A percentile compares a stretch with the other conserved stretches of the same genome.
These are phyloP conservation scores for Gryon sp. DNA, from an alignment of 1,140 invertebrate genomes.

Conservation along the genomic window DNA sequence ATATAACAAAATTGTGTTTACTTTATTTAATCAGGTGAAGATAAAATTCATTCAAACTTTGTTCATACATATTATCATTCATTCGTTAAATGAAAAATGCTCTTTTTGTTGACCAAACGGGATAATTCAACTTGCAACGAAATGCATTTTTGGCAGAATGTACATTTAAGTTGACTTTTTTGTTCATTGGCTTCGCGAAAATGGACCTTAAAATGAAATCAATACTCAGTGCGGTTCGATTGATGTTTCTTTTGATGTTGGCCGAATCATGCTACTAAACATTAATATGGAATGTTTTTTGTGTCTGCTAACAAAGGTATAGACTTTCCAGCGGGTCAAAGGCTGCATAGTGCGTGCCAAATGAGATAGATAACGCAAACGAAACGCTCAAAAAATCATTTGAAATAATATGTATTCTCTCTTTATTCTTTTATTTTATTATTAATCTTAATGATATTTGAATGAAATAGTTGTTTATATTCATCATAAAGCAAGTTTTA, in stretches of 20 bases:
- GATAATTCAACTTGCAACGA: neutral
- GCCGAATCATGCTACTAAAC: conserved; percentile 10
- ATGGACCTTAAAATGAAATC: conserved; percentile 4
- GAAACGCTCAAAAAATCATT: conserved; percentile 25
- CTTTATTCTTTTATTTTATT: neutral
- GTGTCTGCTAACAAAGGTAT: neutral
- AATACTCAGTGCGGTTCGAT: neutral
- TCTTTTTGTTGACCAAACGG: conserved; percentile 5
- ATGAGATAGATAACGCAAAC: neutral
- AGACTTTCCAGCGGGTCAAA: conserved; percentile 7
- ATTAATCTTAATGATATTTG: too few relatives aligned
- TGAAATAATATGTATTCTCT: conserved; percentile 11
- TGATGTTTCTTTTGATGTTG: conserved; percentile 28
- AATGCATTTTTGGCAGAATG: conserved; percentile 8
- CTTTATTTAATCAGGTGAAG: too few relatives aligned
- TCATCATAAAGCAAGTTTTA: too few relatives aligned
- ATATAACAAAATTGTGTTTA: too few relatives aligned
- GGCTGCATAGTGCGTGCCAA: conserved; percentile 3
- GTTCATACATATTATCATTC: too few relatives aligned
- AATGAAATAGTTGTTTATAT: too few relatives aligned
- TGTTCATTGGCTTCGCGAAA: neutral
- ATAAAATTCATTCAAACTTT: too few relatives aligned
- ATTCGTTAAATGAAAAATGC: neutral
- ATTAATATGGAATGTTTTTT: conserved; percentile 20
- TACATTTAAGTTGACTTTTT: conserved; percentile 1